Percentiles rank a stretch among this genome's conserved stretches.
These are phyloP conservation scores for Fulica atra DNA, from an alignment of 2,113 vertebrate species.

Conservation along the genomic window DNA sequence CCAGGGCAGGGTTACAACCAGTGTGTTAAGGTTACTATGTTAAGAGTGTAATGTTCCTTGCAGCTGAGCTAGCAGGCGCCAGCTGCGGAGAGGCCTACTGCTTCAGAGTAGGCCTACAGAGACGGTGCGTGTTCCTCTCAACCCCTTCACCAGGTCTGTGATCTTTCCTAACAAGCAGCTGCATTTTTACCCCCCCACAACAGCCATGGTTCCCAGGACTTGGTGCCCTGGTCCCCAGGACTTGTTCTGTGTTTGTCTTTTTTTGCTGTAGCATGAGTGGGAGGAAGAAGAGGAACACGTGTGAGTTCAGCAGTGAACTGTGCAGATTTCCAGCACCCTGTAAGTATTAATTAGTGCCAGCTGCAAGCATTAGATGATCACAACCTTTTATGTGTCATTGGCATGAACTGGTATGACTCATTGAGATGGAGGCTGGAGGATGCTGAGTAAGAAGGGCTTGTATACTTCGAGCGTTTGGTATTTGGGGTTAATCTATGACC, in stretches of 20 bases:
- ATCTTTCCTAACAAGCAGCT: not conserved
- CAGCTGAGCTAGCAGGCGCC: not conserved
- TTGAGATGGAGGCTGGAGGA: not conserved
- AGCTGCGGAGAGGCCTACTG: not conserved
- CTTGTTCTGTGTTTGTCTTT: not conserved
- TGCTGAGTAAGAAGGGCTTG: conserved; percentile 51
- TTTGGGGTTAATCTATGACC: conserved; percentile 45
- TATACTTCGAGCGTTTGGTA: not conserved
- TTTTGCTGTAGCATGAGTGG: not conserved
- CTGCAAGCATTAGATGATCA: not conserved
- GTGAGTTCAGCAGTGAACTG: not conserved
- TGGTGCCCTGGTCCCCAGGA: not conserved
- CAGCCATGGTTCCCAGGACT: accelerated
- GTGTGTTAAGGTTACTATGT: not conserved
- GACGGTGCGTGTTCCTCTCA: not conserved
- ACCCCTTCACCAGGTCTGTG: not conserved
- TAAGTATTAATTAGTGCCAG: conserved; percentile 27
- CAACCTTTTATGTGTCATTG: conserved; percentile 33
- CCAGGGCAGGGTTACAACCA: not conserved
- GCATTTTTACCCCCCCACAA: not conserved
- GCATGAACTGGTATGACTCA: conserved; percentile 42
- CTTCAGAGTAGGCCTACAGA: not conserved
- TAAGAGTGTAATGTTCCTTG: not conserved
- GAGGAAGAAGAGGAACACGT: not conserved
- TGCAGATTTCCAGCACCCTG: not conserved